A percentile compares a stretch with the other conserved stretches of the same genome.
Evolutionary conservation across 2,888 invertebrate genomes (phyloP).

Genomic region (Octonoba sinensis): DNA sequence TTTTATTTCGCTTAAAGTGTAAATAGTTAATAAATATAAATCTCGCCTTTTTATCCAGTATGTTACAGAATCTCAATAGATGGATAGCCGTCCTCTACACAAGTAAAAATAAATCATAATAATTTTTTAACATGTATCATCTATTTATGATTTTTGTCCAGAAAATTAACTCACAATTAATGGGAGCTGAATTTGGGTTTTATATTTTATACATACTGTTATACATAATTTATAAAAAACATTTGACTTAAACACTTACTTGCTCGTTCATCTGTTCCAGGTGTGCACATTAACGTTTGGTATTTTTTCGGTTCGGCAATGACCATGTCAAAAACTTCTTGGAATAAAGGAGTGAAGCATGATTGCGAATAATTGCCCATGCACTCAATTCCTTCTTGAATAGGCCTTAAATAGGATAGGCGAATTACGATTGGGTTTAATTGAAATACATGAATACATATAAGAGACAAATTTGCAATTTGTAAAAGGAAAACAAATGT

Average conservation of each 20-base stretch:
- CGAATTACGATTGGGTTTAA: too few relatives aligned
- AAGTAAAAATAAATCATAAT: too few relatives aligned
- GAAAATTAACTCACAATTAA: too few relatives aligned
- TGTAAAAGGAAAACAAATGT: neutral
- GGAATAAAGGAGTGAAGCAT: constrained; percentile 64
- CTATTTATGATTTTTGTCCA: too few relatives aligned
- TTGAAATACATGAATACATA: neutral
- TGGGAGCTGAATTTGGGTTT: too few relatives aligned
- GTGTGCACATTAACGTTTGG: constrained; percentile 47
- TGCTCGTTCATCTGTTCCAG: constrained; percentile 52
- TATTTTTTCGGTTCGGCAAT: constrained; percentile 50
- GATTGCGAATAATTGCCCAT: constrained; percentile 61
- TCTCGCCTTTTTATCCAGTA: too few relatives aligned
- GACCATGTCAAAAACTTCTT: constrained; percentile 62
- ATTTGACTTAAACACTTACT: constrained; percentile 16
- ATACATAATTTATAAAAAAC: neutral
- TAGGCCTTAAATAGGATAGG: constrained; percentile 17
- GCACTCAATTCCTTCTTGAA: constrained; percentile 63
- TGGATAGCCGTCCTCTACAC: too few relatives aligned
- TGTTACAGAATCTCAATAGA: too few relatives aligned
- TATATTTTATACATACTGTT: too few relatives aligned
- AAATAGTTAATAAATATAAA: too few relatives aligned
- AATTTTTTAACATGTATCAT: too few relatives aligned
- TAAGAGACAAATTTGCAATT: neutral
- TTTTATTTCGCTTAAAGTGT: too few relatives aligned